Evolutionary conservation across 2,797 vertebrate species (phyloP), one percentile per base, ranked within the genome.

Genomic region (Sebastolobus altivelis): DNA sequence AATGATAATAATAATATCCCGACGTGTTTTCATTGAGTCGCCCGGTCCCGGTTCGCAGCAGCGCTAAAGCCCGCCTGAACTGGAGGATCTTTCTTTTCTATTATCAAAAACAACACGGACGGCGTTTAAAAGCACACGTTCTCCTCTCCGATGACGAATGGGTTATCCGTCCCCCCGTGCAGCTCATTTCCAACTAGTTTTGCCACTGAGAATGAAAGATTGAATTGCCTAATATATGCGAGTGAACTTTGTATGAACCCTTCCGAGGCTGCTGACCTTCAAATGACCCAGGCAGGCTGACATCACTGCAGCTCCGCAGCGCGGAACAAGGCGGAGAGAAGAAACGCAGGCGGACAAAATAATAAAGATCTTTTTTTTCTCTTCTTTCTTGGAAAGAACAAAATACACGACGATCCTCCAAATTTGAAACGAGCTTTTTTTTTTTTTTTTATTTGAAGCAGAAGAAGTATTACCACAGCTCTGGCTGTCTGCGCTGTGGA

Each of bases 141-240:
- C 93, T 94, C 94, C 95, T 95, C 95, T 95, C 94, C 86, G 93
- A 94, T 96, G 92, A 94, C 87, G 95, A 96, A 97, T 96, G 96
- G 95, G 92, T 96, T 93, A 88, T 97, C 96, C 96, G 96, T 96
- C 95, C 96, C 96, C 95, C 92, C 74, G 93, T 92, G 95, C 96
- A 93, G 96, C 97, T 97, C 97, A 97, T 97, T 97, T 98, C 97
- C 97, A 97, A 97, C 90, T 97, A 96, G 96, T 97, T 97, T 97
- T 97, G 96, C 97, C 97, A 96, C 95, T 88, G 95, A 93, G 96
- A 97, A 97, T 97, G 97, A 98, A 97, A 97, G 97, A 98, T 97
- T 97, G 97, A 96, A 97, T 97, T 96, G 97, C 97, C 96, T 99
- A 99, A 99, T 99, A 96, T 99, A 99, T 99, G 98, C 98, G 96